Conservation (phyloP, 2,888 invertebrate genomes). For the Epistrophella euchroma region DNA sequence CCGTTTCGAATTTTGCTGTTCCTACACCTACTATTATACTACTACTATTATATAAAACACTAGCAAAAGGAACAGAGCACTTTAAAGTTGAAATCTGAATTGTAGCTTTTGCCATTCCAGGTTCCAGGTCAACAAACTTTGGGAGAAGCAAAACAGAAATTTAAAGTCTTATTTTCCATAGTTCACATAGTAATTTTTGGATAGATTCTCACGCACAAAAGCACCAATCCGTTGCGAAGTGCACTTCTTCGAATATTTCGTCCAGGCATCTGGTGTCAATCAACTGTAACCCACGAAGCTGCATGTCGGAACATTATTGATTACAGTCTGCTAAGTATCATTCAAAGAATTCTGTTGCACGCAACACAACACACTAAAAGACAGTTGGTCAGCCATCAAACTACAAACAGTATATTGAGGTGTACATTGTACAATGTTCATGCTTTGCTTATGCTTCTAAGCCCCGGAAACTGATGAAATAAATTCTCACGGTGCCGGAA, state of each 20-base stretch:
- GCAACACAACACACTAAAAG: conserved; percentile 68
- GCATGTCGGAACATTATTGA: conserved; percentile 68
- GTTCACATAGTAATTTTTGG: conserved; percentile 23
- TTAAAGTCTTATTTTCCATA: conserved; percentile 27
- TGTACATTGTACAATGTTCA: too few relatives aligned
- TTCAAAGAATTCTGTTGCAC: conserved; percentile 54
- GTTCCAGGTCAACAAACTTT: conserved; percentile 45
- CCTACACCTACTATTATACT: neutral
- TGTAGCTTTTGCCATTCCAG: conserved; percentile 14
- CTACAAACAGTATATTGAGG: neutral
- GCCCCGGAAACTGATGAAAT: conserved; percentile 54
- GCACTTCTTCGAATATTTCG: conserved; percentile 35
- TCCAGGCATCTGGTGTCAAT: conserved; percentile 74
- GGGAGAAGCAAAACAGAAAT: neutral
- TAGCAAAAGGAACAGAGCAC: neutral
- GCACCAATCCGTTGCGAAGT: conserved; percentile 24
- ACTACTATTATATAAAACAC: neutral
- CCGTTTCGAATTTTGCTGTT: conserved; percentile 13
- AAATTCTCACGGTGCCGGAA: conserved; percentile 73
- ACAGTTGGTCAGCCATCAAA: conserved; percentile 61
- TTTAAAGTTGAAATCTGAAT: conserved; percentile 29
- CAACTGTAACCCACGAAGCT: conserved; percentile 76
- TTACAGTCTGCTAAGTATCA: conserved; percentile 64
- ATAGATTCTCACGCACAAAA: conserved; percentile 63
- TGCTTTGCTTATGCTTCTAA: conserved; percentile 19